Evolutionary conservation across 2,888 invertebrate species (phyloP).

Genomic region (Thereva unica): DNA sequence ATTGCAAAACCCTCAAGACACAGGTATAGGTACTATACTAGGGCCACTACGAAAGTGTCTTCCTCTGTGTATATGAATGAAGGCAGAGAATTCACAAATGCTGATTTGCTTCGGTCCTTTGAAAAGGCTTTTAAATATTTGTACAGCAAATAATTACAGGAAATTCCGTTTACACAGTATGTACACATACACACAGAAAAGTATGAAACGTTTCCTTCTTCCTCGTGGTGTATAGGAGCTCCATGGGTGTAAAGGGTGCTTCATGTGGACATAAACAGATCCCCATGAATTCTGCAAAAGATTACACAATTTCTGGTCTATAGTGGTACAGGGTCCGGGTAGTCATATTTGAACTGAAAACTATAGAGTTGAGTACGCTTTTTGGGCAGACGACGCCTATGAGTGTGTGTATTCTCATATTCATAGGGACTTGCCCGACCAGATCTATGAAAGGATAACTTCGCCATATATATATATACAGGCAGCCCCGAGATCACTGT

Average conservation of each 20-base stretch:
- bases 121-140: too few relatives aligned
- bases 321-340: constrained; percentile 2
- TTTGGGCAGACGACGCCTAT: neutral
- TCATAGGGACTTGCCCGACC: constrained; percentile 10
- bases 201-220: too few relatives aligned
- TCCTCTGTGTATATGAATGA: too few relatives aligned
- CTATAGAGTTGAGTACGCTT: neutral
- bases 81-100: too few relatives aligned
- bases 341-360: constrained; percentile 16
- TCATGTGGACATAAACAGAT: neutral
- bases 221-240: too few relatives aligned
- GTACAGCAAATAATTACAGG: too few relatives aligned
- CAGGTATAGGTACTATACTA: too few relatives aligned
- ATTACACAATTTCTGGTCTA: constrained; percentile 7
- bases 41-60: too few relatives aligned
- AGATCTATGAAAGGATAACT: constrained; percentile 18
- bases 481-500: neutral
- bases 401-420: constrained; percentile 9
- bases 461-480: constrained; percentile 9
- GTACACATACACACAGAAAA: too few relatives aligned
- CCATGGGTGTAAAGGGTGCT: neutral
- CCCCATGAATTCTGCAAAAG: constrained; percentile 18
- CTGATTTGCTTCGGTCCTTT: too few relatives aligned
- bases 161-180: too few relatives aligned
- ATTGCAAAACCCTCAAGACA: too few relatives aligned